Evolutionary conservation across 2,113 vertebrate species (phyloP), one percentile per base, ranked within the genome.

Genomic region (Corythaeola cristata): DNA sequence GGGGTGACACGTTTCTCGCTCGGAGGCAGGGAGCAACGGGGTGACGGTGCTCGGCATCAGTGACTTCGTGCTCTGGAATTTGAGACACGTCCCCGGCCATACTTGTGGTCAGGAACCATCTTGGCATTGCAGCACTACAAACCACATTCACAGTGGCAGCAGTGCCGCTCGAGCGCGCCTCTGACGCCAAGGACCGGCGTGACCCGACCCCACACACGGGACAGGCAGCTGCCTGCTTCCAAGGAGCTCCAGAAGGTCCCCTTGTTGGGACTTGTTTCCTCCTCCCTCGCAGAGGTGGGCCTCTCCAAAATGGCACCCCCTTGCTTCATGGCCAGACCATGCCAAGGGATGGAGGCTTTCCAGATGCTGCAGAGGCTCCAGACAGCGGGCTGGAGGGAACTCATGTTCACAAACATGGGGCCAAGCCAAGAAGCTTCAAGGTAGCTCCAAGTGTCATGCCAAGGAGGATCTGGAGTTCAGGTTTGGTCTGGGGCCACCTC

Each of bases 1-100:
- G 4, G 72, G 80, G 72, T 30, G 88, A 67, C 2, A 32, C 71
- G 72, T 67, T 95, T 62, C 63, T 77, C 1, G 9, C 93, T 71
- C 7, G 1, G 26, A 64, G 87, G 91, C 89, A 59, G 66, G 64
- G 69, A 94, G 71, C 13, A 3, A 52, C 7, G 2, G 90, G 93
- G 59, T 47, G 88, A 92, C 9, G 15, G 91, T 9, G 6, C 73
- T 96, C 64, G 0, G 60, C 82, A 67, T 45, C 32, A 13, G 64
- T 96, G 97, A 96, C 85, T 93, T 92, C 28, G 82, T 5, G 28
- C 87, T 95, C 75, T 97, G 97, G 97, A 97, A 97, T 97, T 85
- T 6, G 27, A 93, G 92, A 93, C 94, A 94, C 7, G 85, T 97
- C 93, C 74, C 50, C 8, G 7, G 91, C 92, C 92, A 94, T 91